phyloP scores from a whole-genome alignment of 2,797 vertebrate species.

The Stomatorhinus walkeri region DNA sequence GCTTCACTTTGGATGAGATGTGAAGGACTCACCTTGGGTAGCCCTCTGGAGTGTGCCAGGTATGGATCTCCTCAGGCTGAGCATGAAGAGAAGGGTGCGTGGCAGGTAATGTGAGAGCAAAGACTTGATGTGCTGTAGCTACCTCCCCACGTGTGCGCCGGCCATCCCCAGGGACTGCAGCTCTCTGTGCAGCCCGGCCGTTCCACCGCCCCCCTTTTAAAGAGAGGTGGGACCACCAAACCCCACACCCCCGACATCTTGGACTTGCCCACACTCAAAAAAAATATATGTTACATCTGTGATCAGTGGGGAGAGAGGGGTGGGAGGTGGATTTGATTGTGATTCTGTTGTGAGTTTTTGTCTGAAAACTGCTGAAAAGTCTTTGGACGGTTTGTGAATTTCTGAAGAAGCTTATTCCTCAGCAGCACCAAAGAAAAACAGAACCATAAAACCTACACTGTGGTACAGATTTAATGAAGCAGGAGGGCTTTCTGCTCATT shows the following conservation, averaged over 20 bases:
- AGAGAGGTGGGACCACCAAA: constrained; percentile 44
- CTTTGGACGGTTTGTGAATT: not conserved
- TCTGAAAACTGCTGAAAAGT: not conserved
- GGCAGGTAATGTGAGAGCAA: not conserved
- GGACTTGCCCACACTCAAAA: not conserved
- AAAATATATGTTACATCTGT: not conserved
- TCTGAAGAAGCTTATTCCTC: not conserved
- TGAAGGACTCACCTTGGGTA: not conserved
- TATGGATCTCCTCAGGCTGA: not conserved
- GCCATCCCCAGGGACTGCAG: constrained; percentile 36
- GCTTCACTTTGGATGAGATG: not conserved
- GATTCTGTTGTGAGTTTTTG: not conserved
- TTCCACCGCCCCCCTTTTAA: constrained; percentile 57
- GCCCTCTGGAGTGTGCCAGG: not conserved
- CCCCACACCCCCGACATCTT: not conserved
- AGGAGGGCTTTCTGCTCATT: not conserved
- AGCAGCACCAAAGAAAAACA: not conserved
- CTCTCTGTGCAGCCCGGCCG: constrained; percentile 38
- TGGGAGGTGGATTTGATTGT: not conserved
- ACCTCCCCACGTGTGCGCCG: constrained; percentile 38
- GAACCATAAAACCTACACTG: not conserved
- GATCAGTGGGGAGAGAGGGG: not conserved
- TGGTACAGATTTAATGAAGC: not conserved
- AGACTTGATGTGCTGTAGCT: constrained; percentile 14
- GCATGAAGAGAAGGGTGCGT: not conserved